Percentiles rank a stretch among this genome's conserved stretches.
These are phyloP conservation scores for Agrotis segetum DNA, from an alignment of 2,888 invertebrate genomes.

Conservation along the genomic window DNA sequence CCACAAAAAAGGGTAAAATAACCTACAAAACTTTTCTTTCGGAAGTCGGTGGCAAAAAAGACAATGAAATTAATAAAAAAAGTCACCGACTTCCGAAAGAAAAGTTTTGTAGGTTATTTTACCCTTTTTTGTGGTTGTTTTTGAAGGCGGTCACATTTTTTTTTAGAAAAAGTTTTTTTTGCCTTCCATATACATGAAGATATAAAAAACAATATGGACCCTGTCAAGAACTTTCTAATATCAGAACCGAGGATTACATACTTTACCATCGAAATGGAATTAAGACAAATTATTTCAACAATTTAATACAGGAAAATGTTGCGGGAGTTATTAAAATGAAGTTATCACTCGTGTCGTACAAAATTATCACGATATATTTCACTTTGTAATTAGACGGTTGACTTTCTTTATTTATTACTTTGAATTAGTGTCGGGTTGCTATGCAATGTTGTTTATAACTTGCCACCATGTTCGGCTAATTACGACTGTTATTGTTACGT, in stretches of 20 bases:
- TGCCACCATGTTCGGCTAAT: conserved; percentile 59
- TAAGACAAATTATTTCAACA: conserved; percentile 24
- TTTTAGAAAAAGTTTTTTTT: too few species aligned
- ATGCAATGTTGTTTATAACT: conserved; percentile 50
- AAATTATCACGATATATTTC: conserved; percentile 49
- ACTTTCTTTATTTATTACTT: conserved; percentile 51
- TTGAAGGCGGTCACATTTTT: too few species aligned
- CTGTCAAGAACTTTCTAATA: too few species aligned
- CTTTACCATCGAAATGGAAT: conserved; percentile 11
- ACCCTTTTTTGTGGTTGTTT: too few species aligned
- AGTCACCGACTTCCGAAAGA: too few species aligned
- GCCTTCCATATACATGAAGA: too few species aligned
- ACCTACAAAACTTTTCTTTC: too few species aligned
- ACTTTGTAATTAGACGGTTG: conserved; percentile 51
- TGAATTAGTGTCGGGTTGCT: conserved; percentile 54
- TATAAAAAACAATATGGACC: too few species aligned
- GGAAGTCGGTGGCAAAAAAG: too few species aligned
- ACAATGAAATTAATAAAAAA: too few species aligned
- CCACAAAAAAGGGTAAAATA: too few species aligned
- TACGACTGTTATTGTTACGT: conserved; percentile 56
- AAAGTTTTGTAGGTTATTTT: too few species aligned
- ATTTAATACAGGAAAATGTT: conserved; percentile 31
- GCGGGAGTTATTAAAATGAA: conserved; percentile 37
- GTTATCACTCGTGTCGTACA: conserved; percentile 49
- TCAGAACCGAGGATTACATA: neutral